Conservation (phyloP, 2,797 vertebrate genomes). For the Acipenser ruthenus region DNA sequence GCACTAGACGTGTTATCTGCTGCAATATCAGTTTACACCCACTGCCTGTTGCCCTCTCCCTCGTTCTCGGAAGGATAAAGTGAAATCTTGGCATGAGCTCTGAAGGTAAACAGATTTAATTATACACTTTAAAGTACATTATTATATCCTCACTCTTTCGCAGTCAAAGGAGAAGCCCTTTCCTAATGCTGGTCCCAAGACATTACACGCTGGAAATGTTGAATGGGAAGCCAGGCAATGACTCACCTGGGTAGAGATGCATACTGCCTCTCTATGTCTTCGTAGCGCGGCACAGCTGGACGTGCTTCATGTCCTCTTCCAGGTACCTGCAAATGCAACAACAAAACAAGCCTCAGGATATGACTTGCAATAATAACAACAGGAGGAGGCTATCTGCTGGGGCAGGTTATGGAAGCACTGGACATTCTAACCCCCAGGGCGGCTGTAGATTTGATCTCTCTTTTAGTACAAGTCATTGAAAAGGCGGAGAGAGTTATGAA, state of each 20-base stretch:
- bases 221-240: background rate
- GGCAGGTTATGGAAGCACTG: no score
- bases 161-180: background rate
- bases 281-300: conserved; percentile 59
- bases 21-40: conserved; percentile 31
- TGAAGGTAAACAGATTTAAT: conserved; percentile 70
- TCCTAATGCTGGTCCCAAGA: background rate
- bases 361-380: no score
- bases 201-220: background rate
- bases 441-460: no score
- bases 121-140: conserved; percentile 65
- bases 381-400: no score
- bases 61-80: conserved; percentile 51
- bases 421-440: no score
- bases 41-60: conserved; percentile 17
- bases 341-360: no score
- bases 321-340: conserved; percentile 55
- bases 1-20: conserved; percentile 1
- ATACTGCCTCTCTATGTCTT: conserved; percentile 82
- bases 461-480: no score
- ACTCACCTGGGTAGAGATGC: conserved; percentile 83
- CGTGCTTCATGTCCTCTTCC: conserved; percentile 68
- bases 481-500: no score
- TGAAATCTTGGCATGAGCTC: conserved; percentile 57
- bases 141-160: conserved; percentile 32